A percentile compares a stretch with the other conserved stretches of the same genome.
Conservation (phyloP, 2,888 invertebrate species). For the Palloptera scutellata region DNA sequence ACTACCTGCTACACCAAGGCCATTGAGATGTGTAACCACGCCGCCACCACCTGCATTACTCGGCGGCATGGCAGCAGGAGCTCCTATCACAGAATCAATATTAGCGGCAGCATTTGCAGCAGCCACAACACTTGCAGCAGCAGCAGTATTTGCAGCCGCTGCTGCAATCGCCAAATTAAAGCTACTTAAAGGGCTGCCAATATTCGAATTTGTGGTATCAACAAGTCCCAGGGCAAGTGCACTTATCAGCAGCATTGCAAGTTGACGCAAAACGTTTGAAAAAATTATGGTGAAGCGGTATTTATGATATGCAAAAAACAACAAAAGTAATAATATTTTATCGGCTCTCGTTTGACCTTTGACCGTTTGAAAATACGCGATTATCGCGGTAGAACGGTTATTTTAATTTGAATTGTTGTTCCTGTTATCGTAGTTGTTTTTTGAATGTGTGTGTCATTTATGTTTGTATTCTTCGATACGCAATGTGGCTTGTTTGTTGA, state of each 20-base stretch:
- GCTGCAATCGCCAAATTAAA: constrained; percentile 27
- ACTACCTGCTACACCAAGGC: constrained; percentile 32
- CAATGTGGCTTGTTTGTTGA: too few relatives aligned
- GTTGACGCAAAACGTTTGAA: too few relatives aligned
- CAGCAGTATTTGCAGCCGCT: constrained; percentile 31
- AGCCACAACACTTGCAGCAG: constrained; percentile 46
- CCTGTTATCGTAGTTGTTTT: too few relatives aligned
- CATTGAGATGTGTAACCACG: constrained; percentile 25
- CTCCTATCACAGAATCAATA: constrained; percentile 43
- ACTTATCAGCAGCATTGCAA: constrained; percentile 51
- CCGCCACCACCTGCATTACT: constrained; percentile 28
- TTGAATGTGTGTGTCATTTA: too few relatives aligned
- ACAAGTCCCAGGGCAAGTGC: constrained; percentile 55
- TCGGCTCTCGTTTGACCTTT: too few relatives aligned
- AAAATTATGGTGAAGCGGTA: too few relatives aligned
- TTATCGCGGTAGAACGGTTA: too few relatives aligned
- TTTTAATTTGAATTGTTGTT: too few relatives aligned
- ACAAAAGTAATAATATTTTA: too few relatives aligned
- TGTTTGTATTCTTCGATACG: too few relatives aligned
- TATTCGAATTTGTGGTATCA: constrained; percentile 49
- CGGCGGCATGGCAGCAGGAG: constrained; percentile 32
- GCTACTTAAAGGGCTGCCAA: constrained; percentile 36
- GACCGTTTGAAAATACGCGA: too few relatives aligned
- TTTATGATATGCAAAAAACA: too few relatives aligned
- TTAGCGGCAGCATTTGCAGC: constrained; percentile 47